These are phyloP conservation scores for Cephalotes varians DNA, from an alignment of 2,888 invertebrate genomes.

Conservation along the genomic window DNA sequence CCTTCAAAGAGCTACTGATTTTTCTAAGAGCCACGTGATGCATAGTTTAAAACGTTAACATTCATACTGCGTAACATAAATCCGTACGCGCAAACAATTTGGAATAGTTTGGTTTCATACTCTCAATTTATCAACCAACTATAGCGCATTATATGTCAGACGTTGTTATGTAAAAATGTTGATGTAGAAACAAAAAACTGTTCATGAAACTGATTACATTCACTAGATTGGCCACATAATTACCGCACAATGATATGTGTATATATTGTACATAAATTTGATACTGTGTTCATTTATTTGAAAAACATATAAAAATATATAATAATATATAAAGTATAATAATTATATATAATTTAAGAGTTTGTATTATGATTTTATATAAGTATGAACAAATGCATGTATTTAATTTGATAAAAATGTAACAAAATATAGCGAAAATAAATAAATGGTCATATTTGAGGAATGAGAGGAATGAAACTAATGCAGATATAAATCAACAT, in stretches of 20 bases:
- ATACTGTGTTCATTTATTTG: slow-evolving; percentile 8
- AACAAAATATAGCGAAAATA: slow-evolving; percentile 65
- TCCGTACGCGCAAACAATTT: not conserved
- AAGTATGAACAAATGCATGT: not conserved
- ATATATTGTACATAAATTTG: slow-evolving; percentile 38
- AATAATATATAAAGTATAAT: too few relatives aligned
- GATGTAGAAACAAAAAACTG: slow-evolving; percentile 84
- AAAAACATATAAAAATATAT: not conserved
- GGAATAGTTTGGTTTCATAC: slow-evolving; percentile 75
- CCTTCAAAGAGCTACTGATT: slow-evolving; percentile 71
- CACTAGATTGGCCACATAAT: slow-evolving; percentile 68
- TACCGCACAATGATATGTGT: slow-evolving; percentile 52
- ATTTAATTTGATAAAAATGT: slow-evolving; percentile 62
- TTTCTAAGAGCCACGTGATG: slow-evolving; percentile 46
- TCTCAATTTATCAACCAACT: slow-evolving; percentile 83
- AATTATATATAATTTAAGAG: not conserved
- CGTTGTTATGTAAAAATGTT: slow-evolving; percentile 85
- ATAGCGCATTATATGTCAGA: slow-evolving; percentile 73
- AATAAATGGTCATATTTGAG: slow-evolving; percentile 63
- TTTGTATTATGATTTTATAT: not conserved
- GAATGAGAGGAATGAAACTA: slow-evolving; percentile 74
- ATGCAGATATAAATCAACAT: slow-evolving; percentile 84
- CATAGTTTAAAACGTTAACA: slow-evolving; percentile 4
- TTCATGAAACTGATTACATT: slow-evolving; percentile 85
- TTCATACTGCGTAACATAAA: slow-evolving; percentile 1